Evolutionary conservation across 1,140 invertebrate species (phyloP).

Genomic region (Drosophila bocqueti): DNA sequence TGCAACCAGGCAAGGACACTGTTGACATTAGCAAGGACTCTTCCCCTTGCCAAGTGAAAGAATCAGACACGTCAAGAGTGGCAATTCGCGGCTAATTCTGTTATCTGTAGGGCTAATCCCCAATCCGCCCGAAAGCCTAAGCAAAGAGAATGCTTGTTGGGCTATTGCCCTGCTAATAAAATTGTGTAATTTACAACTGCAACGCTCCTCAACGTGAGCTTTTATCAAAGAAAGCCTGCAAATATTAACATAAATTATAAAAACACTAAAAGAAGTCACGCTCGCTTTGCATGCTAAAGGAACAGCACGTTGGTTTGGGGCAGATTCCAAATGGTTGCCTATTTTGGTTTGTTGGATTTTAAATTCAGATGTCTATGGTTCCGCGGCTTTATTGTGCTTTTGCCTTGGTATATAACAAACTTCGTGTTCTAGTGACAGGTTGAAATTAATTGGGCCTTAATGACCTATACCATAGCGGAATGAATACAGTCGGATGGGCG

Average conservation of each 20-base stretch:
- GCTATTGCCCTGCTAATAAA: conserved; percentile 38
- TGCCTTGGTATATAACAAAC: conserved; percentile 16
- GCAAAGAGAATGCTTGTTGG: conserved; percentile 42
- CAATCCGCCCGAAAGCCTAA: conserved; percentile 7
- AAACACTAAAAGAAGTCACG: conserved; percentile 21
- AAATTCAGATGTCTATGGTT: not conserved
- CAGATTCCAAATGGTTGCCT: not conserved
- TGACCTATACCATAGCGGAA: conserved; percentile 19
- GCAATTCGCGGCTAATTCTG: not conserved
- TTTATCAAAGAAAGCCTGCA: conserved; percentile 38
- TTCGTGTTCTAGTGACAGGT: conserved; percentile 8
- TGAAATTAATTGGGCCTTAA: conserved; percentile 17
- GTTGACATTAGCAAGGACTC: not conserved
- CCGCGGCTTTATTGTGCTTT: conserved; percentile 1
- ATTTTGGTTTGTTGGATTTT: not conserved
- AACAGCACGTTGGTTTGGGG: conserved; percentile 5
- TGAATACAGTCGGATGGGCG: not conserved
- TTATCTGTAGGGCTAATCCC: conserved; percentile 5
- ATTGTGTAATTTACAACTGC: conserved; percentile 65
- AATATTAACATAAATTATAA: conserved; percentile 37
- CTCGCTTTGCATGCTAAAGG: conserved; percentile 9
- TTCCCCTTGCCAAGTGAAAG: conserved; percentile 1
- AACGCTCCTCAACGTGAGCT: conserved; percentile 19
- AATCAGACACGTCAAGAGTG: not conserved
- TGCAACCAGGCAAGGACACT: not conserved